These are phyloP conservation scores for Alloplasta piceator DNA, from an alignment of 2,888 invertebrate genomes.

Conservation along the genomic window DNA sequence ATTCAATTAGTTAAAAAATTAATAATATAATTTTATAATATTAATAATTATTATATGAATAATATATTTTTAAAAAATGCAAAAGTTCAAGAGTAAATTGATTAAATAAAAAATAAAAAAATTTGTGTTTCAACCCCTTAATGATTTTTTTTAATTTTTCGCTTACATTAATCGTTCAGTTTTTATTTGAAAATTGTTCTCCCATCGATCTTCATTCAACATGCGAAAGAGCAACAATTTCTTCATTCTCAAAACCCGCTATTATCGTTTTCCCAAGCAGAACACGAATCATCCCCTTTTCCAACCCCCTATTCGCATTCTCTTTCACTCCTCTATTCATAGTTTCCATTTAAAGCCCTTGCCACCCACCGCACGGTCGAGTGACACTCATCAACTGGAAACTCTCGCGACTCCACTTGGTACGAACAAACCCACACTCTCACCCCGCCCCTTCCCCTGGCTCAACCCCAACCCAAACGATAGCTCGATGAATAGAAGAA, in stretches of 20 bases:
- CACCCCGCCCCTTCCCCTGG: conserved; percentile 1
- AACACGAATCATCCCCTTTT: conserved; percentile 29
- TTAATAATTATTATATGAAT: too few species aligned
- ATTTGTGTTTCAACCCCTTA: too few species aligned
- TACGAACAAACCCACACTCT: neutral
- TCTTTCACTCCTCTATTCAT: conserved; percentile 32
- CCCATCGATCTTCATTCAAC: conserved; percentile 35
- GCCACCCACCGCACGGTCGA: conserved; percentile 15
- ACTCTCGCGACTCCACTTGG: conserved; percentile 53
- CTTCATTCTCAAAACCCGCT: conserved; percentile 1
- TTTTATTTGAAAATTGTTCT: neutral
- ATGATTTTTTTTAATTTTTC: neutral
- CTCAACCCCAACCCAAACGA: too few species aligned
- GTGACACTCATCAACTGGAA: conserved; percentile 53
- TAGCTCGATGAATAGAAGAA: conserved; percentile 47
- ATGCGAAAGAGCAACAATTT: conserved; percentile 31
- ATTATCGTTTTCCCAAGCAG: conserved; percentile 4
- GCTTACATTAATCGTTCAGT: neutral
- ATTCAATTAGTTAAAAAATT: too few species aligned
- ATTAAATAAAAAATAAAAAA: too few species aligned
- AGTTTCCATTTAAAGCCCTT: conserved; percentile 23
- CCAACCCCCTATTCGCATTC: neutral
- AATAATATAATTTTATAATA: too few species aligned
- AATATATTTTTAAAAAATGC: too few species aligned
- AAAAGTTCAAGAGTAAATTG: too few species aligned